Evolutionary conservation across 2,888 invertebrate genomes (phyloP).

Genomic region (Lydus trimaculatus): DNA sequence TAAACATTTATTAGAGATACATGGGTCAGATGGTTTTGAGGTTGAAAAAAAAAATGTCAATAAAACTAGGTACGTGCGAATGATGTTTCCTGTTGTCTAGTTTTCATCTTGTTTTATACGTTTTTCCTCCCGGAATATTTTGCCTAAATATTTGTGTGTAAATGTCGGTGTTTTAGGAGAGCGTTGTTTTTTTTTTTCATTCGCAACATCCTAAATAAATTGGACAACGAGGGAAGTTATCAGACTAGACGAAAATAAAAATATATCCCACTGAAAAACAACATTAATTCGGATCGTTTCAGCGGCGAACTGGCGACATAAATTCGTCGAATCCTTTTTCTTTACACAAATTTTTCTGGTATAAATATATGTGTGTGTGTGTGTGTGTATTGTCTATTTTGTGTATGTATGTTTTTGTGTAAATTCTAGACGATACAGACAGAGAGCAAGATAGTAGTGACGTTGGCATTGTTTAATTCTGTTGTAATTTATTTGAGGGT

Average conservation of each 20-base stretch:
- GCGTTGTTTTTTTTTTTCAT: background rate
- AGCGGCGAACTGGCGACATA: constrained; percentile 29
- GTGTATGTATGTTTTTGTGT: constrained; percentile 11
- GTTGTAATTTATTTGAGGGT: constrained; percentile 23
- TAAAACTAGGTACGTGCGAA: background rate
- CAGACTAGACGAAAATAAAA: constrained; percentile 28
- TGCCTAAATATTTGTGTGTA: background rate
- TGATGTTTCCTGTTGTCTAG: background rate
- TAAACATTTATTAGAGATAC: too few relatives aligned
- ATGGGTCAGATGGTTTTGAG: background rate
- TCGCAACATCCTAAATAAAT: constrained; percentile 26
- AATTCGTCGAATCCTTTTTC: constrained; percentile 21
- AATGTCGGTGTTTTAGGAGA: background rate
- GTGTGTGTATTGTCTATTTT: background rate
- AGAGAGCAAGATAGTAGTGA: background rate
- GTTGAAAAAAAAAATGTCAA: background rate
- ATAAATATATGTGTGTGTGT: background rate
- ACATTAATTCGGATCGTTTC: constrained; percentile 33
- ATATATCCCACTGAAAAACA: constrained; percentile 30
- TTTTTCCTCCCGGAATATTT: background rate
- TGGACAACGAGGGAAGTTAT: constrained; percentile 26
- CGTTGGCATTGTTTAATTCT: constrained; percentile 22
- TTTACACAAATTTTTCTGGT: background rate
- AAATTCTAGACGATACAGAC: background rate
- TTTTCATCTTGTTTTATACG: background rate